A percentile compares a stretch with the other conserved stretches of the same genome.
Evolutionary conservation across 2,113 vertebrate genomes (phyloP).

Genomic region (Pelvicachromis taeniatus): DNA sequence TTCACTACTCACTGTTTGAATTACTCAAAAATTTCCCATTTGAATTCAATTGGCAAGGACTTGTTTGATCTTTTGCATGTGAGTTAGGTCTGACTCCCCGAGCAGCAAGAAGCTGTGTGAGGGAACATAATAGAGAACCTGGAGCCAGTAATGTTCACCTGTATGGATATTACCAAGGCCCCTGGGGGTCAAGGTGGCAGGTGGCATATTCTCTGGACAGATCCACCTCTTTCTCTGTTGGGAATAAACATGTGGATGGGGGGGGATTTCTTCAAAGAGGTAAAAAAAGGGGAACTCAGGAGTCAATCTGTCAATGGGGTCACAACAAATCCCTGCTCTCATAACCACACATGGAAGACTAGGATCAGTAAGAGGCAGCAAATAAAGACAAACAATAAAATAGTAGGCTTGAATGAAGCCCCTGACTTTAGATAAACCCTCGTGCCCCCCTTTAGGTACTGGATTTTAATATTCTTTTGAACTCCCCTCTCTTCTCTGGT

Average conservation of each 20-base stretch:
- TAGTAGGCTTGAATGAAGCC: constrained; percentile 61
- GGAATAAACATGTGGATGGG: constrained; percentile 53
- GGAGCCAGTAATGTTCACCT: constrained; percentile 71
- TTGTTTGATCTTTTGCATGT: constrained; percentile 78
- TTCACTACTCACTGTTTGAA: constrained; percentile 68
- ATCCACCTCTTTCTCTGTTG: constrained; percentile 44
- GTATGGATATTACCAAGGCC: constrained; percentile 73
- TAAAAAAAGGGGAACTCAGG: constrained; percentile 39
- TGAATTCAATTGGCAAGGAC: constrained; percentile 70
- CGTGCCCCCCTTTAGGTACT: constrained; percentile 61
- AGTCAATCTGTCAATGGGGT: constrained; percentile 65
- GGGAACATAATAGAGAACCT: constrained; percentile 68
- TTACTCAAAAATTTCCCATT: constrained; percentile 71
- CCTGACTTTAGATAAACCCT: constrained; percentile 69
- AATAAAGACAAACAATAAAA: constrained; percentile 71
- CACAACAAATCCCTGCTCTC: constrained; percentile 59
- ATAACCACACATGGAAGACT: constrained; percentile 44
- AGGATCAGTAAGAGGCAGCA: constrained; percentile 60
- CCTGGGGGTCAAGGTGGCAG: constrained; percentile 65
- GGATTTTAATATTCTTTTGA: constrained; percentile 73
- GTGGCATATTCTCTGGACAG: constrained; percentile 65
- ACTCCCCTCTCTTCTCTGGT: constrained; percentile 53
- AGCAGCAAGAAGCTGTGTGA: constrained; percentile 63
- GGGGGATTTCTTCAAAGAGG: constrained; percentile 51
- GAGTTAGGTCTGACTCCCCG: constrained; percentile 59